Conservation (phyloP, 2,888 invertebrate genomes). For the Phasia obesa region DNA sequence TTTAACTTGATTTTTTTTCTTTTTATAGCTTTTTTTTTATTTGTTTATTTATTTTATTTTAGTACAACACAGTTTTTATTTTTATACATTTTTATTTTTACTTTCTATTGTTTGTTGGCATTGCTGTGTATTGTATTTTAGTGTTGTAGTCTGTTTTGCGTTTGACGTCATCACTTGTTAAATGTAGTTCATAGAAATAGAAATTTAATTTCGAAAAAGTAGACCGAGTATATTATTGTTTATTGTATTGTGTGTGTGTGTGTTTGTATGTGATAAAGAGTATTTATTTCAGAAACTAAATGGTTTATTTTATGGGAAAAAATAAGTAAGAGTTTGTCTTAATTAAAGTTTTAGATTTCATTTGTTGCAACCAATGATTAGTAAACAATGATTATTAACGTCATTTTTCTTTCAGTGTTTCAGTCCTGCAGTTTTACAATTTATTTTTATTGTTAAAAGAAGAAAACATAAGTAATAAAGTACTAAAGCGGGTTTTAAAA, state of each 20-base stretch:
- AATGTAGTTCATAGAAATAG: slow-evolving; percentile 59
- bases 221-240: slow-evolving; percentile 14
- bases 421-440: too few species aligned
- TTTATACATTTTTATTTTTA: slow-evolving; percentile 31
- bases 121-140: slow-evolving; percentile 4
- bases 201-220: slow-evolving; percentile 26
- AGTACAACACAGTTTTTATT: slow-evolving; percentile 39
- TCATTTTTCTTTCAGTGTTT: too few species aligned
- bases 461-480: too few species aligned
- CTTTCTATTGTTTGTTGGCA: slow-evolving; percentile 25
- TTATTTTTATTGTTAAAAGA: too few species aligned
- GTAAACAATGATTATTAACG: slow-evolving; percentile 29
- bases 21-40: slow-evolving; percentile 17
- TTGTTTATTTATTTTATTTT: slow-evolving; percentile 26
- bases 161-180: slow-evolving; percentile 68
- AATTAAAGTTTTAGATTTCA: slow-evolving; percentile 40
- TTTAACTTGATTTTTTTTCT: slow-evolving; percentile 18
- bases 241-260: background rate
- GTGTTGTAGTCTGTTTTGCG: slow-evolving; percentile 22
- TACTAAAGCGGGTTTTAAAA: too few species aligned
- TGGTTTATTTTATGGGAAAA: slow-evolving; percentile 9
- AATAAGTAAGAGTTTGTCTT: slow-evolving; percentile 7
- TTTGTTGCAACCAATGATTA: slow-evolving; percentile 44
- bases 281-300: background rate
- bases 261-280: background rate